Evolutionary conservation across 1,140 invertebrate species (phyloP).

Genomic region (Pissodes strobi): DNA sequence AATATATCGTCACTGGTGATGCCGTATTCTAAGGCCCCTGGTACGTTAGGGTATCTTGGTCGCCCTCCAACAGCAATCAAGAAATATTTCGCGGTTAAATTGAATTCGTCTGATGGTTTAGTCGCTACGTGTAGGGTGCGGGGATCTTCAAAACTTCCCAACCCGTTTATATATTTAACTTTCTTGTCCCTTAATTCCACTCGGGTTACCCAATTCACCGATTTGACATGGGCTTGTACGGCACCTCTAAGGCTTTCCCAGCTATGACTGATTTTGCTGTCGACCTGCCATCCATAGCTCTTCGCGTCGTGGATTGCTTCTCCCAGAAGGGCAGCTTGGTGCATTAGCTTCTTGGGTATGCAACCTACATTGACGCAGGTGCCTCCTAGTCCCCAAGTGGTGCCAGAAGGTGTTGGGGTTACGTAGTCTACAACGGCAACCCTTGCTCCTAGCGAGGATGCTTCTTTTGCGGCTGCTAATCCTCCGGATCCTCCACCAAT

Average conservation of each 20-base stretch:
- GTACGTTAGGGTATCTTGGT: constrained; percentile 83
- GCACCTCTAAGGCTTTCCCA: constrained; percentile 73
- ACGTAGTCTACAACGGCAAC: constrained; percentile 95
- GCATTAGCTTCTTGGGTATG: constrained; percentile 97
- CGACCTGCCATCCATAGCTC: constrained; percentile 80
- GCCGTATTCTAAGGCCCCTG: constrained; percentile 85
- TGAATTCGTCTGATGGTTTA: constrained; percentile 74
- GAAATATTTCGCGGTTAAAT: constrained; percentile 80
- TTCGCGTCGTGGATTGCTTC: constrained; percentile 79
- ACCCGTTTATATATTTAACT: constrained; percentile 91
- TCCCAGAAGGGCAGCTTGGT: constrained; percentile 87
- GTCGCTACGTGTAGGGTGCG: constrained; percentile 66
- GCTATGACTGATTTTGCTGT: constrained; percentile 68
- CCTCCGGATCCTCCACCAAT: constrained; percentile 95
- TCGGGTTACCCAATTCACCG: constrained; percentile 88
- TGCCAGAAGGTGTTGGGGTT: constrained; percentile 80
- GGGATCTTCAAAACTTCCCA: constrained; percentile 80
- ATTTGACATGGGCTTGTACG: constrained; percentile 83
- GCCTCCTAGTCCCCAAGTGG: constrained; percentile 91
- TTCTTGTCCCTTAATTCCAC: constrained; percentile 82
- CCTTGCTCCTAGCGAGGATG: constrained; percentile 80
- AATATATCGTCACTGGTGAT: constrained; percentile 98
- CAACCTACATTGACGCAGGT: constrained; percentile 99
- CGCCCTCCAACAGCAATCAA: constrained; percentile 92
- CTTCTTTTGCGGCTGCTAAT: constrained; percentile 91